A percentile compares a stretch with the other conserved stretches of the same genome.
These are phyloP conservation scores for Dendropsophus ebraccatus DNA, from an alignment of 2,113 vertebrate species.

Conservation along the genomic window DNA sequence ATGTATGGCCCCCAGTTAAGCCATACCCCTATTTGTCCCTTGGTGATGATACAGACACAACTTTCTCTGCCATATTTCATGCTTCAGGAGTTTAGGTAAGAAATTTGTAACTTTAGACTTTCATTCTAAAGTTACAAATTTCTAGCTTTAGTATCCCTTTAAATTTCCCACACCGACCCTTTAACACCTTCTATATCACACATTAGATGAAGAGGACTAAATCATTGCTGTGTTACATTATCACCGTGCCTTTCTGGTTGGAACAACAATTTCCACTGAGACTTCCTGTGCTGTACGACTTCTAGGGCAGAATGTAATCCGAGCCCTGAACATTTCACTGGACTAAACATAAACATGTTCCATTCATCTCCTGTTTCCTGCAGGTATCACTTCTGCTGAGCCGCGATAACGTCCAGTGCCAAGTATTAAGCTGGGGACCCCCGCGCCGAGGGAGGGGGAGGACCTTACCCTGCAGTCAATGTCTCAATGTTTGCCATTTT, in stretches of 20 bases:
- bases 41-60: too few relatives aligned
- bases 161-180: not conserved
- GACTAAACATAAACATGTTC: slow-evolving; percentile 50
- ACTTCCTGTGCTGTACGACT: slow-evolving; percentile 22
- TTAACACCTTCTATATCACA: not conserved
- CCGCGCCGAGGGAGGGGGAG: not conserved
- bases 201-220: not conserved
- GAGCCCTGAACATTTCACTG: slow-evolving; percentile 29
- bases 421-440: not conserved
- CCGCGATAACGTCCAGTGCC: slow-evolving; percentile 27
- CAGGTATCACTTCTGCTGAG: slow-evolving; percentile 45
- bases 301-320: slow-evolving; percentile 31
- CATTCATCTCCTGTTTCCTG: slow-evolving; percentile 51
- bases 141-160: not conserved
- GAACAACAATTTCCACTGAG: slow-evolving; percentile 25
- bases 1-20: too few relatives aligned
- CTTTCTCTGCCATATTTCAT: too few relatives aligned
- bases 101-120: too few relatives aligned
- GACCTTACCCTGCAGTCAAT: not conserved
- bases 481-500: not conserved
- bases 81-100: not conserved
- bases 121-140: not conserved
- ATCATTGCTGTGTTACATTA: slow-evolving; percentile 11
- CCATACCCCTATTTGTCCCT: too few relatives aligned
- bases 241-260: not conserved